Percentiles rank a stretch among this genome's conserved stretches.
phyloP scores from a whole-genome alignment of 2,113 vertebrate species.

The Hepsetus odoe region DNA sequence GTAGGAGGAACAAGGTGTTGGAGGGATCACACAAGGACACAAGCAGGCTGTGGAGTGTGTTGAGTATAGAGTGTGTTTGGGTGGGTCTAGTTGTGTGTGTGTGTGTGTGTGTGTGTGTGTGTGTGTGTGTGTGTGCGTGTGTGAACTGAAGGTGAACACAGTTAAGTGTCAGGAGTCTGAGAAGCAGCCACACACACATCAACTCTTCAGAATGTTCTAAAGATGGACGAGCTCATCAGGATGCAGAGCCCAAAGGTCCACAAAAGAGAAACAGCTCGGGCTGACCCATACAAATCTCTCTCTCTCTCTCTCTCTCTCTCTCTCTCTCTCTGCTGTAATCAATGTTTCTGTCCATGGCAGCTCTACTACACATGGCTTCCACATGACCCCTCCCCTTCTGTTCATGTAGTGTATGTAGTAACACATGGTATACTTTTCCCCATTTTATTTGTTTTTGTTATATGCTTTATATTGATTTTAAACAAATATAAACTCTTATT shows the following conservation, averaged over 20 bases:
- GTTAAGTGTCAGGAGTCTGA: not conserved
- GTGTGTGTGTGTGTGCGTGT: not conserved
- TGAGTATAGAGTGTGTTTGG: not conserved
- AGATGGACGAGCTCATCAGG: no score
- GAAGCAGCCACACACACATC: not conserved
- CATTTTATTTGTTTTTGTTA: no score
- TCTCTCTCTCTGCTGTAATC: not conserved
- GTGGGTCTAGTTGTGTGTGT: no score
- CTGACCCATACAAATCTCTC: not conserved
- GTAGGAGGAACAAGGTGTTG: not conserved
- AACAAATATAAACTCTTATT: not conserved
- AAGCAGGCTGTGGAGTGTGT: not conserved
- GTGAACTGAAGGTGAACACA: not conserved
- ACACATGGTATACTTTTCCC: no score
- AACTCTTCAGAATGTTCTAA: not conserved
- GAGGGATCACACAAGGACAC: constrained; percentile 28
- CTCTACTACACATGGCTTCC: no score
- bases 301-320: not conserved
- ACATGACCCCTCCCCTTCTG: no score
- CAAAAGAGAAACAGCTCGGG: not conserved
- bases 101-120: no score
- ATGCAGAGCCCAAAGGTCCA: not conserved
- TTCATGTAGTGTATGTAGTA: no score
- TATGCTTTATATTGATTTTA: no score
- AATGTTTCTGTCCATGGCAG: not conserved